Base-by-base conservation (phyloP, 2,113 vertebrate species). In the Mustela nigripes region DNA sequence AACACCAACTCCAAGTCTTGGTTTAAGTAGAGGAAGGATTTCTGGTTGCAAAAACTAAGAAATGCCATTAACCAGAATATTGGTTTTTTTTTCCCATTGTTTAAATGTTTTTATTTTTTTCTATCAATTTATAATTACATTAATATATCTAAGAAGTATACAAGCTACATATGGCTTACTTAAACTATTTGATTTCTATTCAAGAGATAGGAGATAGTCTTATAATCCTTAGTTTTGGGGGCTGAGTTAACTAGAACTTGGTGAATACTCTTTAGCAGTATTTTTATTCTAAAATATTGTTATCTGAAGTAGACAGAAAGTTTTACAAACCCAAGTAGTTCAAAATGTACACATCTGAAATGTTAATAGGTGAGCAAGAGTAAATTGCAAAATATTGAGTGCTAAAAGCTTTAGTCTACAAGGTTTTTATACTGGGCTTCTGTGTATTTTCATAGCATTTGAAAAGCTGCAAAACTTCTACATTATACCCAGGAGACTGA, bases 21-120 rank as follows among this genome's bases (percentile, higher is more conserved):
- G 28, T 28, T 60, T 50, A 71, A 56, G 5, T 48, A 36, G 4
- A 58, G 19, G 4, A 85, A 90, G 16, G 0, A 24, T 85, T 80
- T 86, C n/a, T 79, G 67, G 24, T 80, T 28, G 56, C 26, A 42
- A 26, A n/a, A 56, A 53, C 42, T 73, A 71, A 21, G 87, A 93
- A 79, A 71, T 42, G 11, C 3, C 16, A 28, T 53, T 19, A 82
- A 62, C 33, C 7, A 12, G 22, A 5, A 79, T 71, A 18, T 15
- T 50, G 28, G 3, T 60, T 69, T 15, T 50, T 36, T 2, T 65
- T n/a, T 16, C 1, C 58, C 16, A 48, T 48, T 65, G 21, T 22
- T 48, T 36, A 89, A 24, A 45, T 74, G n/a, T 65, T 93, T 89
- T 78, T 74, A 24, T 65, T 93, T 89, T 76, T 93, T 42, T 36